Conservation (phyloP, 2,797 vertebrate genomes). For the Macroramphosus scolopax region DNA sequence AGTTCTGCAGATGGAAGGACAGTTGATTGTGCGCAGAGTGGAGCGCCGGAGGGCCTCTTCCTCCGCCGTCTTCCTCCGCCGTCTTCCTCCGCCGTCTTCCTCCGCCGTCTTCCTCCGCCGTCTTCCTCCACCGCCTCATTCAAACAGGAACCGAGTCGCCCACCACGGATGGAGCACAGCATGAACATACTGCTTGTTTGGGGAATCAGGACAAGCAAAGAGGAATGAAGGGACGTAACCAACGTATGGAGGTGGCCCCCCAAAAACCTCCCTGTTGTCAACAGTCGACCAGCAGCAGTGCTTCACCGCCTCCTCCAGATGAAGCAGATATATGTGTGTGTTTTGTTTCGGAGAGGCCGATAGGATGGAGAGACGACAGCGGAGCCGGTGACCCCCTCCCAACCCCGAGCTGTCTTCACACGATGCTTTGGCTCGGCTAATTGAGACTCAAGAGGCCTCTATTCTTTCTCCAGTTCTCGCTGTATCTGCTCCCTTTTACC, state of each 20-base stretch:
- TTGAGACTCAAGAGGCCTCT: constrained; percentile 65
- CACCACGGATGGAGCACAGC: constrained; percentile 1
- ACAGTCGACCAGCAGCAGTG: constrained; percentile 21
- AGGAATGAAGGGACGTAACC: constrained; percentile 19
- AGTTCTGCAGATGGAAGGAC: constrained; percentile 3
- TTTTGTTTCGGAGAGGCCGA: constrained; percentile 46
- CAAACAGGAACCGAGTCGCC: background rate
- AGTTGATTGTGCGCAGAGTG: too few species aligned
- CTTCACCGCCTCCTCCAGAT: constrained; percentile 38
- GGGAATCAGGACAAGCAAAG: constrained; percentile 24
- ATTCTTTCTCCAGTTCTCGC: constrained; percentile 23
- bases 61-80: background rate
- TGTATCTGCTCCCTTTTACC: constrained; percentile 19
- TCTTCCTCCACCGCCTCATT: too few species aligned
- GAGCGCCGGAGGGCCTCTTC: background rate
- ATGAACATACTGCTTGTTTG: constrained; percentile 35
- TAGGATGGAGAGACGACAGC: constrained; percentile 57
- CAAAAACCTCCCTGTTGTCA: constrained; percentile 1
- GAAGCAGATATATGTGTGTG: constrained; percentile 22
- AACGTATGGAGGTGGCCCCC: constrained; percentile 28
- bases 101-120: too few species aligned
- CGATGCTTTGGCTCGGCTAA: constrained; percentile 47
- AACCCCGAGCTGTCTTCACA: constrained; percentile 48
- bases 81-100: too few species aligned
- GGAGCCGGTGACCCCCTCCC: constrained; percentile 8